These are phyloP conservation scores for Drosophila lowei DNA, from an alignment of 1,140 invertebrate genomes.

Conservation along the genomic window DNA sequence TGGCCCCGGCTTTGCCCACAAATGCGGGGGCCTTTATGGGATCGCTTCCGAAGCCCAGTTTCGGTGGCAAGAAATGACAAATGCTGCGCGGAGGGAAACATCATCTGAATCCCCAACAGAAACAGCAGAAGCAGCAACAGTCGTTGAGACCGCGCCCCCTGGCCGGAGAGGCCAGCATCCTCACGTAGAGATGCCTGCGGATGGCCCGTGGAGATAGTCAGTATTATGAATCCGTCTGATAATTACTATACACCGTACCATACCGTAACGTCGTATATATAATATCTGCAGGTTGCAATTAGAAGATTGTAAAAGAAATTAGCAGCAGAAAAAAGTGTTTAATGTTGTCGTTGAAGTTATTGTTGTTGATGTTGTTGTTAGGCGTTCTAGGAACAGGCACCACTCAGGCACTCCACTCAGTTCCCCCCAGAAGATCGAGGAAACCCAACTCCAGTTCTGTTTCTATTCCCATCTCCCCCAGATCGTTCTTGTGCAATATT, in stretches of 20 bases:
- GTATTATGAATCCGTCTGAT: constrained; percentile 81
- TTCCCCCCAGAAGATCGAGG: too few relatives aligned
- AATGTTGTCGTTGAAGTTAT: constrained; percentile 45
- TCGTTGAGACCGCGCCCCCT: constrained; percentile 28
- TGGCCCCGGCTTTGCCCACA: constrained; percentile 77
- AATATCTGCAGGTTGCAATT: constrained; percentile 6
- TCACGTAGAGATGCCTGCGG: constrained; percentile 46
- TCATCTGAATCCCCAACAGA: constrained; percentile 9
- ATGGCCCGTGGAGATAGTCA: constrained; percentile 38
- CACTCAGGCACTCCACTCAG: too few relatives aligned
- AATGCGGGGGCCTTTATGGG: constrained; percentile 77
- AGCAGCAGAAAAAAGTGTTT: constrained; percentile 41
- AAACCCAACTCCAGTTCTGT: too few relatives aligned
- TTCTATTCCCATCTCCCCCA: too few relatives aligned
- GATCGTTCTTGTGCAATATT: constrained; percentile 47
- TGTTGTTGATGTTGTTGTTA: constrained; percentile 27
- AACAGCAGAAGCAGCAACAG: constrained; percentile 34
- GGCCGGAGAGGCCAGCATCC: constrained; percentile 52
- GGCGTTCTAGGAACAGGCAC: constrained; percentile 19
- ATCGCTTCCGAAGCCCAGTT: constrained; percentile 71
- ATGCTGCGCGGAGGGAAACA: constrained; percentile 36
- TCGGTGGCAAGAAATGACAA: constrained; percentile 77
- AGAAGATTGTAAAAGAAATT: constrained; percentile 20
- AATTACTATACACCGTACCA: constrained; percentile 44
- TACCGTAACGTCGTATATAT: constrained; percentile 30